These are phyloP conservation scores for Mormyrus iriodes DNA, from an alignment of 2,113 vertebrate species.

Conservation along the genomic window DNA sequence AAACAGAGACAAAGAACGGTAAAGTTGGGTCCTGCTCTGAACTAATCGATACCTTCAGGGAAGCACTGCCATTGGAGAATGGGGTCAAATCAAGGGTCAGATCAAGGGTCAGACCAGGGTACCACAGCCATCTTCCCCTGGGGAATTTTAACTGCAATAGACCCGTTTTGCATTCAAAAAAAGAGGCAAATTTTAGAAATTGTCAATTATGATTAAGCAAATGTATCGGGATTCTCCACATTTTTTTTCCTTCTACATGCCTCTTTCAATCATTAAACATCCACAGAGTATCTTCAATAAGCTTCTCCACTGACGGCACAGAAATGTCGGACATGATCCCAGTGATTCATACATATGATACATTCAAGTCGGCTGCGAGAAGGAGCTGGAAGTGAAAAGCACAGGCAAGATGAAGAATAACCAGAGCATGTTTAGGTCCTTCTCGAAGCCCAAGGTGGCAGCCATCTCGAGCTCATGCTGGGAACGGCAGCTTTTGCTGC, in stretches of 20 bases:
- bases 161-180: not conserved
- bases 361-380: not conserved
- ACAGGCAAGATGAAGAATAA: not conserved
- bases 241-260: not conserved
- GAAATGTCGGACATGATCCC: not conserved
- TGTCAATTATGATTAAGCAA: not conserved
- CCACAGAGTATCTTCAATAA: not conserved
- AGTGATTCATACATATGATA: not conserved
- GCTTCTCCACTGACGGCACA: not conserved
- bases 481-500: too few species aligned
- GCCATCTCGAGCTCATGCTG: too few species aligned
- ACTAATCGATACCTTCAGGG: not conserved
- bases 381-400: not conserved
- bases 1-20: slow-evolving; percentile 39
- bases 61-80: not conserved
- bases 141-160: not conserved
- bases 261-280: not conserved
- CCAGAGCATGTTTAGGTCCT: not conserved
- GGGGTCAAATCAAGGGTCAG: not conserved
- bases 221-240: not conserved
- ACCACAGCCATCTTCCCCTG: not conserved
- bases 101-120: not conserved
- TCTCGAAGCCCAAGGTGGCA: not conserved
- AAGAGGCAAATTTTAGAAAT: not conserved
- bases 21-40: not conserved